These are phyloP conservation scores for Mythimna lalbum DNA, from an alignment of 2,888 invertebrate species.

Conservation along the genomic window DNA sequence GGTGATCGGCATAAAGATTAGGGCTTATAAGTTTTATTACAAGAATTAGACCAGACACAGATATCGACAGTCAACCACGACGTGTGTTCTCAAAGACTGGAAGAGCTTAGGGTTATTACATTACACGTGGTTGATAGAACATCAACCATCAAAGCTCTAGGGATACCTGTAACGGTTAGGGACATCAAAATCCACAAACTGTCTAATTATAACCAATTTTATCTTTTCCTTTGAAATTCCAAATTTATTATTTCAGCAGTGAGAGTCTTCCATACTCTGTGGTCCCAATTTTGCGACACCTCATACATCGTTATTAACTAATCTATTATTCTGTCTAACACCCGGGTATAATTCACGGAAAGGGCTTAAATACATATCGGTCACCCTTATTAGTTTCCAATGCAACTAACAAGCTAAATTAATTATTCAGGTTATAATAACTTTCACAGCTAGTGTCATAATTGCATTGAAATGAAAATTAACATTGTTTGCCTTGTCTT, in stretches of 20 bases:
- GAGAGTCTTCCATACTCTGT: constrained; percentile 14
- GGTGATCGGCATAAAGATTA: too few species aligned
- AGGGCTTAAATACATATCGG: constrained; percentile 40
- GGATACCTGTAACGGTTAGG: neutral
- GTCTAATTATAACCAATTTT: too few species aligned
- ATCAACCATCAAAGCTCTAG: too few species aligned
- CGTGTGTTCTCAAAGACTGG: neutral
- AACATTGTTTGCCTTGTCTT: constrained; percentile 2
- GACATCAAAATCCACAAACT: neutral
- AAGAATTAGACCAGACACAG: too few species aligned
- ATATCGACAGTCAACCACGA: too few species aligned
- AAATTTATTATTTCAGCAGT: neutral
- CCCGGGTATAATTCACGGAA: constrained; percentile 18
- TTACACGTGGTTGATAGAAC: neutral
- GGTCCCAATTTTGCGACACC: constrained; percentile 3
- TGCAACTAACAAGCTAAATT: constrained; percentile 43
- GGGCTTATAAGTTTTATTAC: too few species aligned
- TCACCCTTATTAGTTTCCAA: constrained; percentile 39
- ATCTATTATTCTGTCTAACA: constrained; percentile 54
- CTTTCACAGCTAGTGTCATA: constrained; percentile 46
- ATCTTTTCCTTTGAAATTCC: neutral
- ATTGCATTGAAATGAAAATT: constrained; percentile 11
- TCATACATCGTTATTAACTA: constrained; percentile 41
- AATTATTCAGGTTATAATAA: constrained; percentile 57
- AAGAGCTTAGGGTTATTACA: neutral